Evolutionary conservation across 1,140 invertebrate genomes (phyloP).

Genomic region (Neodiprion virginianus): DNA sequence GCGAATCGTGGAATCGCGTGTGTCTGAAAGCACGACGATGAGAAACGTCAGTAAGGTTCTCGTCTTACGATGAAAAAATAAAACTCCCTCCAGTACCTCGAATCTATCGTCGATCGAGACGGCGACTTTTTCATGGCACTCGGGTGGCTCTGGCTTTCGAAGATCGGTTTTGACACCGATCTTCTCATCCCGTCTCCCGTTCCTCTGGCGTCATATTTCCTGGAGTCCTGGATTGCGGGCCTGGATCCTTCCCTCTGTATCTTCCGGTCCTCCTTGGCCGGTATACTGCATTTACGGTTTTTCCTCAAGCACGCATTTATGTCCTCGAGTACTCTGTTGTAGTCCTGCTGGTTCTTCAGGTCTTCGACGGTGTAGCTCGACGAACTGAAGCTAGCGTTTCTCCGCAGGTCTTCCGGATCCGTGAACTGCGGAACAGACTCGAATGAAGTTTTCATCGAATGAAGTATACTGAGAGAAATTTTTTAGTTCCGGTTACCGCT

Average conservation of each 20-base stretch:
- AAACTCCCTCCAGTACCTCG: conserved; percentile 29
- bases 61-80: neutral
- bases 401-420: conserved; percentile 24
- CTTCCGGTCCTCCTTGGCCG: conserved; percentile 31
- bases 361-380: conserved; percentile 23
- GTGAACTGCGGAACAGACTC: conserved; percentile 8
- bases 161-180: conserved; percentile 24
- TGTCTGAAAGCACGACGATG: conserved; percentile 27
- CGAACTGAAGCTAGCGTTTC: conserved; percentile 19
- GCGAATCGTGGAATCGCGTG: conserved; percentile 29
- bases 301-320: conserved; percentile 40
- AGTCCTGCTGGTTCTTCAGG: conserved; percentile 35
- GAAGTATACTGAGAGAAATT: no score
- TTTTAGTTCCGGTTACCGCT: no score
- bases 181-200: conserved; percentile 26
- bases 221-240: conserved; percentile 28
- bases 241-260: conserved; percentile 36
- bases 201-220: conserved; percentile 31
- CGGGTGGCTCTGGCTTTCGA: conserved; percentile 24
- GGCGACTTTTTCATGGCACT: conserved; percentile 32
- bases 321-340: conserved; percentile 38
- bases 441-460: neutral
- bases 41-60: neutral
- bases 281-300: conserved; percentile 27
- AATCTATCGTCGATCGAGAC: conserved; percentile 37